phyloP scores from a whole-genome alignment of 2,888 invertebrate genomes.

The Ormyrus pomaceus region DNA sequence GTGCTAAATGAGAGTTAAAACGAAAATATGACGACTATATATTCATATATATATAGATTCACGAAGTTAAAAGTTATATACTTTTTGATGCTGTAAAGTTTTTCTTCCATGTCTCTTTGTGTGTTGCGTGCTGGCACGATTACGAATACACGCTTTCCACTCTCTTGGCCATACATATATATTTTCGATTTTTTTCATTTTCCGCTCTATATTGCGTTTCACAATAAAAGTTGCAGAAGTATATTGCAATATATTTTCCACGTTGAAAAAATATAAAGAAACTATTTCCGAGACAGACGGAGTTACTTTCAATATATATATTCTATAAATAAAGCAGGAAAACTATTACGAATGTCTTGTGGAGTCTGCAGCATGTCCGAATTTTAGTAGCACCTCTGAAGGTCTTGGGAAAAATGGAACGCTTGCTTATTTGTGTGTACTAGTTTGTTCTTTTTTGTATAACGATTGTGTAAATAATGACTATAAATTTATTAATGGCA shows the following conservation, averaged over 20 bases:
- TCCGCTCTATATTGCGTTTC: constrained; percentile 23
- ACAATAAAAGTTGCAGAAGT: constrained; percentile 17
- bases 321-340: constrained; percentile 13
- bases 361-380: constrained; percentile 53
- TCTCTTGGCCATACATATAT: constrained; percentile 49
- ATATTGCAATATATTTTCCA: constrained; percentile 43
- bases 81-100: constrained; percentile 44
- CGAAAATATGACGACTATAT: constrained; percentile 22
- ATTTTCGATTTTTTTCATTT: constrained; percentile 31
- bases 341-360: constrained; percentile 40
- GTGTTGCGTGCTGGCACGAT: constrained; percentile 55
- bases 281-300: constrained; percentile 6
- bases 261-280: constrained; percentile 38
- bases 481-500: constrained; percentile 18
- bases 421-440: constrained; percentile 56
- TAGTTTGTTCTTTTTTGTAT: constrained; percentile 36
- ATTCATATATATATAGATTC: constrained; percentile 6
- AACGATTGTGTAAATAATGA: constrained; percentile 51
- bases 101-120: constrained; percentile 40
- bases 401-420: constrained; percentile 50
- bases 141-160: constrained; percentile 43
- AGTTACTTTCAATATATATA: constrained; percentile 25
- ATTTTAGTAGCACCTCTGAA: constrained; percentile 41
- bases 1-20: constrained; percentile 13
- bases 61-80: constrained; percentile 33